Evolutionary conservation across 2,113 vertebrate genomes (phyloP), one percentile per base, ranked within the genome.

Genomic region (Sialia sialis): DNA sequence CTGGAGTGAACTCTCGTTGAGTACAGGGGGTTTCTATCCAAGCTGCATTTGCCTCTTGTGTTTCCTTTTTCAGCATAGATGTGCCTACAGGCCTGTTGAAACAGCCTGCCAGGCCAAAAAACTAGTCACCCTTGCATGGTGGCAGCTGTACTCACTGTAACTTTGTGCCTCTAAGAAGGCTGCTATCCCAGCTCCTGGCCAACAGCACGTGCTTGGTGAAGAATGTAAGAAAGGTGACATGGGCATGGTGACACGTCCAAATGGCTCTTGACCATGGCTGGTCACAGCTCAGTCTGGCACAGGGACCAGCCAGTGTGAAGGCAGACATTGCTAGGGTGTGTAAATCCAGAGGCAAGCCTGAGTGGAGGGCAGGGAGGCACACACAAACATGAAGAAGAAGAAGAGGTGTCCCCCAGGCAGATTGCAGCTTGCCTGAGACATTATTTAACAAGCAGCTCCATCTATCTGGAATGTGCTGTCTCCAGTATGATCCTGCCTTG

Each of bases 191-290:
- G 13, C 20, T 41, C 30, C 49, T 88, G 49, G 32, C 34, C 59
- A 69, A 30, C 8, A 51, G 30, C 32, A 59, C 21, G 16, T 67
- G 17, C 58, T 56, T 54, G 27, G 16, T 34, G 44, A 79, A 34
- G 48, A 27, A 36, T 4, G 1, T 39, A 30, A 27, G 32, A 29
- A 72, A 8, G 32, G 16, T 84, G 73, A 49, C 23, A 1, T 3
- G 26, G 32, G 14, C 19, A 23, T 32, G 12, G 38, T 26, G 32
- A 27, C 13, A 10, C 0, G 0, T 59, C 29, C 0, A 0, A 52
- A 2, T 26, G 44, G 38, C 38, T 43, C 70, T 59, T 75, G 20
- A n/a, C 23, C 32, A 3, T 0, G 18, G 10, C 60, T 79, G 43
- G 29, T 19, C 67, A 36, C 0, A 0, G 34, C 62, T 92, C 19